Evolutionary conservation across 2,113 vertebrate species (phyloP).

Genomic region (Gorsachius goisagi): DNA sequence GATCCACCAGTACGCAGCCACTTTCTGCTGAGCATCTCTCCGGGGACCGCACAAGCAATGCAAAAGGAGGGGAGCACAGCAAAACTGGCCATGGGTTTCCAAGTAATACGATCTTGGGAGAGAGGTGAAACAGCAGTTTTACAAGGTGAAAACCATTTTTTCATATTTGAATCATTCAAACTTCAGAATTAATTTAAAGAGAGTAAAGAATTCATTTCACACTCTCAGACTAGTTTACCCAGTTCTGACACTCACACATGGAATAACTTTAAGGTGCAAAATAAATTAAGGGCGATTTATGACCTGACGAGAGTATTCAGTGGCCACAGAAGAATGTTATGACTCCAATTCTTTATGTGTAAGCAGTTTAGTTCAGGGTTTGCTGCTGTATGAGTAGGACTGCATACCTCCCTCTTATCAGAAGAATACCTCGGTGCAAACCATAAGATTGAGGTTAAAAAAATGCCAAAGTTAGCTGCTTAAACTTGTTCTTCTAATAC

Average conservation of each 20-base stretch:
- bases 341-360: neutral
- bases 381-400: neutral
- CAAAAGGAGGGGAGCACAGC: neutral
- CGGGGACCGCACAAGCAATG: neutral
- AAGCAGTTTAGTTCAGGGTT: neutral
- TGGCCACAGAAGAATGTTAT: neutral
- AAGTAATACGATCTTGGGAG: neutral
- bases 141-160: neutral
- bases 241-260: neutral
- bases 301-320: neutral
- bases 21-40: neutral
- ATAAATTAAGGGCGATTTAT: neutral
- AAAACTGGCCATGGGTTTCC: neutral
- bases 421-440: neutral
- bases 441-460: neutral
- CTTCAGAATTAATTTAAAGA: neutral
- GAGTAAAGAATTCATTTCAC: neutral
- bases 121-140: neutral
- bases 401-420: neutral
- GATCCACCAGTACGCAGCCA: fast-evolving
- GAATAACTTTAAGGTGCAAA: neutral
- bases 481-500: neutral
- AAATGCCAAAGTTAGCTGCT: neutral
- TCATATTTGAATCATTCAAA: neutral
- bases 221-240: neutral